These are phyloP conservation scores for Anas platyrhynchos DNA, from an alignment of 2,113 vertebrate genomes.

Conservation along the genomic window DNA sequence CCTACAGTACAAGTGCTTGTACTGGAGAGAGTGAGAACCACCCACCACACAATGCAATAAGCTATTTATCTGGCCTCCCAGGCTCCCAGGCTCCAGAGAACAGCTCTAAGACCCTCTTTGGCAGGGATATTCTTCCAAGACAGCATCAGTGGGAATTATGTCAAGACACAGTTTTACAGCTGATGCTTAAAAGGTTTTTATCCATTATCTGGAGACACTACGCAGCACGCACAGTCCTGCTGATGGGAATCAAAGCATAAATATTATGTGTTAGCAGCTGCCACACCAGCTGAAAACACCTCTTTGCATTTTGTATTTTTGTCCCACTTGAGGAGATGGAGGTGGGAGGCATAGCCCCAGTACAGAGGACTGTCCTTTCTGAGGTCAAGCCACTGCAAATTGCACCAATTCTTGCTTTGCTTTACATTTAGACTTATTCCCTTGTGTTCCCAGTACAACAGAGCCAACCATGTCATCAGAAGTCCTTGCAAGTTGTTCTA, in stretches of 20 bases:
- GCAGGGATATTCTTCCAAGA: not conserved
- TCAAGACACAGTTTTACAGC: not conserved
- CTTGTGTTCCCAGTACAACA: not conserved
- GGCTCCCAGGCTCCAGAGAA: not conserved
- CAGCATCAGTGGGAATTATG: not conserved
- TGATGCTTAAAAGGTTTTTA: not conserved
- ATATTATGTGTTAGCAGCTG: not conserved
- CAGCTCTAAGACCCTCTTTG: not conserved
- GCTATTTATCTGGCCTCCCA: not conserved
- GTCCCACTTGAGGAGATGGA: not conserved
- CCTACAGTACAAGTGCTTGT: not conserved
- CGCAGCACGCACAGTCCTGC: not conserved
- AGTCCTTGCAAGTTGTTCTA: not conserved
- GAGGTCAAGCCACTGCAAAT: not conserved
- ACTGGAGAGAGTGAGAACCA: not conserved
- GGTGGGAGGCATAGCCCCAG: not conserved
- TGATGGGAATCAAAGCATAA: slow-evolving; percentile 23
- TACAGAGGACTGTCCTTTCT: not conserved
- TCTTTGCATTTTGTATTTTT: not conserved
- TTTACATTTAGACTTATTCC: not conserved
- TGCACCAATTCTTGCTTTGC: not conserved
- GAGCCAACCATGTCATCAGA: not conserved
- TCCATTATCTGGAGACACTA: not conserved
- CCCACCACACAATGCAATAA: not conserved
- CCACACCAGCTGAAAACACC: slow-evolving; percentile 22